These are phyloP conservation scores for Mola mola DNA, from an alignment of 2,113 vertebrate species.

Conservation along the genomic window DNA sequence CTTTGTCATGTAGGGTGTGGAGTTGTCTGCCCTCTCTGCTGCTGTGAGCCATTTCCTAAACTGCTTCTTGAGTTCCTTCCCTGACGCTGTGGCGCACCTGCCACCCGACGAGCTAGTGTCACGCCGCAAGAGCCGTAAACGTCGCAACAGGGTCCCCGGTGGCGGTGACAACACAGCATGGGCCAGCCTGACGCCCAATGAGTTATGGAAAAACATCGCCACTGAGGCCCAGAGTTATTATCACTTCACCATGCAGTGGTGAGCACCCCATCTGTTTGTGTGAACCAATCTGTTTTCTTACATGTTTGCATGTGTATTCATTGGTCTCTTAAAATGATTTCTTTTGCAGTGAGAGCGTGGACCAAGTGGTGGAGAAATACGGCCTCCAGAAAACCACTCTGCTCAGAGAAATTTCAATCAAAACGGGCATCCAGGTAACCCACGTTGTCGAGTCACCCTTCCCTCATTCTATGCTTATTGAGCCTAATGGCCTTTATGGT, in stretches of 20 bases:
- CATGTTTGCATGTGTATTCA: background rate
- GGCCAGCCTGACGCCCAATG: conserved; percentile 93
- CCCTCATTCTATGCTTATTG: no score
- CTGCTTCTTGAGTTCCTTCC: conserved; percentile 96
- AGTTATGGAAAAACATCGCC: conserved; percentile 95
- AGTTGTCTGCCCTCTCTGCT: conserved; percentile 93
- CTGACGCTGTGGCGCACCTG: conserved; percentile 93
- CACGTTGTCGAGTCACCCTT: no score
- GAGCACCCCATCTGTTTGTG: conserved; percentile 21
- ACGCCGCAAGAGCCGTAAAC: conserved; percentile 93
- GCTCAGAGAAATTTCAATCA: conserved; percentile 94
- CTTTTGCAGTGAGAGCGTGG: conserved; percentile 88
- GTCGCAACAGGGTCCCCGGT: conserved; percentile 90
- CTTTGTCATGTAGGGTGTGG: conserved; percentile 85
- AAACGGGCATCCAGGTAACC: conserved; percentile 94
- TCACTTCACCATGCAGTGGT: conserved; percentile 91
- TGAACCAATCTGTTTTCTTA: background rate
- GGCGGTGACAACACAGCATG: conserved; percentile 93
- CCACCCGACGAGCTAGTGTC: conserved; percentile 94
- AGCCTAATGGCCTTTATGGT: accelerated
- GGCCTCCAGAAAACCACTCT: conserved; percentile 94
- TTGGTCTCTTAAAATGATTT: background rate
- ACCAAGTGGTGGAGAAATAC: conserved; percentile 93
- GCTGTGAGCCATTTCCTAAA: conserved; percentile 99
- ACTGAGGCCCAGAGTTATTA: conserved; percentile 93